Evolutionary conservation across 2,113 vertebrate species (phyloP).

Genomic region (Alexandromys fortis): DNA sequence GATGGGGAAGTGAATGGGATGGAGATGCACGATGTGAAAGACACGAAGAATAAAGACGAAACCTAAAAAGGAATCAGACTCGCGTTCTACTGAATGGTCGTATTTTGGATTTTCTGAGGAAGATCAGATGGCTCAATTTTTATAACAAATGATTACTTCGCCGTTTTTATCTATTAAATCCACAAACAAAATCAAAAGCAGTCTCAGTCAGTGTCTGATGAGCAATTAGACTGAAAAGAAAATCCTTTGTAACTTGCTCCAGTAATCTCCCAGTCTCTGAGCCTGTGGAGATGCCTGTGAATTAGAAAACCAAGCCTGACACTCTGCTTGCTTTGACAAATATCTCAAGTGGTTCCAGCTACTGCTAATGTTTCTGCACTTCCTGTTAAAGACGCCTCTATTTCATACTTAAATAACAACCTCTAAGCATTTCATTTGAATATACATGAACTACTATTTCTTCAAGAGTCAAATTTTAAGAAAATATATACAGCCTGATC

Average conservation of each 20-base stretch:
- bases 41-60: no score
- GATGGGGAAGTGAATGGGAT: no score
- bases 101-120: background rate
- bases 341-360: background rate
- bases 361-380: slow-evolving; percentile 40
- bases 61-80: background rate
- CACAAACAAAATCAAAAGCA: background rate
- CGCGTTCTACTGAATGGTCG: background rate
- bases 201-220: background rate
- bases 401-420: slow-evolving; percentile 15
- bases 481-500: background rate
- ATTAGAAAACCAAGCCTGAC: slow-evolving; percentile 11
- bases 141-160: background rate
- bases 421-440: slow-evolving; percentile 27
- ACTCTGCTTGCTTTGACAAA: slow-evolving; percentile 15
- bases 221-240: background rate
- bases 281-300: background rate
- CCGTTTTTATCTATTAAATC: slow-evolving; percentile 4
- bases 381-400: background rate
- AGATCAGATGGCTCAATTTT: background rate
- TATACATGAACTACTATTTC: slow-evolving; percentile 23
- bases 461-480: slow-evolving; percentile 40
- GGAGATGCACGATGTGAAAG: no score
- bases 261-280: background rate
- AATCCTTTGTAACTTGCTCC: slow-evolving; percentile 21